Evolutionary conservation across 2,888 invertebrate species (phyloP), one percentile per base, ranked within the genome.

Genomic region (Lagria hirta): DNA sequence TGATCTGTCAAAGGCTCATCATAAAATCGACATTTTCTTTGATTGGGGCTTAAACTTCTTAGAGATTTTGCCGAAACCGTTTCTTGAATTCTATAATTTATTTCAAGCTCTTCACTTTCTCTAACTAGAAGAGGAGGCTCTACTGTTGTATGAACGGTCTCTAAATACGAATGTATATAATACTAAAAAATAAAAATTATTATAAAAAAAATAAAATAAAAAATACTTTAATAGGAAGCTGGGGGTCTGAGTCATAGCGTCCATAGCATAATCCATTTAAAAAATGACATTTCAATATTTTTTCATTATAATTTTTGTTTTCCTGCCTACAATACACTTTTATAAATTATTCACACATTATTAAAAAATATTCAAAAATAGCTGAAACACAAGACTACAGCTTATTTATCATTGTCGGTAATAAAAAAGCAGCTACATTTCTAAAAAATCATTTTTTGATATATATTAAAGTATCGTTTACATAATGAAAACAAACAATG

Each of bases 161-260:
- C 82, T 56, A 76, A 75, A 2, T 79, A 76, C 0, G 82, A 81
- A 60, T 82, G 82, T 1, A 77, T 56, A 62, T 76, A 80, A 57
- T 79, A 77, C 82, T 82, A 60, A 22, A 60, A 57, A 4, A 59
- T 55, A 12, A 3, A 32, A 20, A n/a, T n/a, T n/a, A n/a, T n/a
- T 20, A 3, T 4, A 20, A n/a, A 20, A 20, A 10, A 4, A 8
- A 3, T 10, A 4, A 10, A 45, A 26, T 7, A 24, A 17, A 8
- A 47, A 51, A 52, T 59, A 72, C 37, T 69, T 60, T 60, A 13
- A 70, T 47, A 8, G 60, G 56, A 10, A 60, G 57, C 21, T 61
- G 57, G 10, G 70, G 59, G 45, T 70, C 66, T 2, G 65, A 64
- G 54, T 72, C 71, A 47, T 67, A 66, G 48, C 70, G 54, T 3